phyloP scores from a whole-genome alignment of 1,140 invertebrate genomes.

The Orius insidiosus region DNA sequence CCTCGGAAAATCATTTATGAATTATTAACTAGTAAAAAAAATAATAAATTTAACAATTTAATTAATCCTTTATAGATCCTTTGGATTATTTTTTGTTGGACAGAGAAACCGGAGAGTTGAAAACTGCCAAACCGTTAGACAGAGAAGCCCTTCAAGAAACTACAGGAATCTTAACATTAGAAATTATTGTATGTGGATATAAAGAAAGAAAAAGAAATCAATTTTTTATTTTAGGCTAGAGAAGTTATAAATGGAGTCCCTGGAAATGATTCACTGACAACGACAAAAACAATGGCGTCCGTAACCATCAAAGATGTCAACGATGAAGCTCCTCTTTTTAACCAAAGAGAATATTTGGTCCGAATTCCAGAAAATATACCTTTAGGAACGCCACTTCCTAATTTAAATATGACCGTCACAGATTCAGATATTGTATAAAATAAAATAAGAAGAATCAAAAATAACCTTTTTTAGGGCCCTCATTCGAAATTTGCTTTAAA shows the following conservation, averaged over 20 bases:
- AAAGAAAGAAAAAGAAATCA: neutral
- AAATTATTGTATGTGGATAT: slow-evolving; percentile 35
- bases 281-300: slow-evolving; percentile 48
- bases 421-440: slow-evolving; percentile 65
- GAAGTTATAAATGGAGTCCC: slow-evolving; percentile 56
- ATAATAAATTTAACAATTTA: neutral
- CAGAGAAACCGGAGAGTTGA: slow-evolving; percentile 54
- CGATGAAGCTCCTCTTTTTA: slow-evolving; percentile 76
- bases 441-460: neutral
- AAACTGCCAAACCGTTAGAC: slow-evolving; percentile 66
- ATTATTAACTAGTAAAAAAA: slow-evolving; percentile 53
- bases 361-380: slow-evolving; percentile 66
- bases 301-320: slow-evolving; percentile 84
- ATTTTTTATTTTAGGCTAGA: slow-evolving; percentile 35
- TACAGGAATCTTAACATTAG: slow-evolving; percentile 56
- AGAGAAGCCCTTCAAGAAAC: slow-evolving; percentile 61
- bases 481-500: slow-evolving; percentile 63
- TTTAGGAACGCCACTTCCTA: slow-evolving; percentile 59
- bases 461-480: slow-evolving; percentile 38
- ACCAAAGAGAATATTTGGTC: slow-evolving; percentile 60
- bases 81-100: slow-evolving; percentile 73
- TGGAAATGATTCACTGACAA: slow-evolving; percentile 43
- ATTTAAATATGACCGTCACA: slow-evolving; percentile 67
- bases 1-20: slow-evolving; percentile 62
- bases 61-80: slow-evolving; percentile 43